A percentile compares a stretch with the other conserved stretches of the same genome.
These are phyloP conservation scores for Anomalospiza imberbis DNA, from an alignment of 2,797 vertebrate species.

Conservation along the genomic window DNA sequence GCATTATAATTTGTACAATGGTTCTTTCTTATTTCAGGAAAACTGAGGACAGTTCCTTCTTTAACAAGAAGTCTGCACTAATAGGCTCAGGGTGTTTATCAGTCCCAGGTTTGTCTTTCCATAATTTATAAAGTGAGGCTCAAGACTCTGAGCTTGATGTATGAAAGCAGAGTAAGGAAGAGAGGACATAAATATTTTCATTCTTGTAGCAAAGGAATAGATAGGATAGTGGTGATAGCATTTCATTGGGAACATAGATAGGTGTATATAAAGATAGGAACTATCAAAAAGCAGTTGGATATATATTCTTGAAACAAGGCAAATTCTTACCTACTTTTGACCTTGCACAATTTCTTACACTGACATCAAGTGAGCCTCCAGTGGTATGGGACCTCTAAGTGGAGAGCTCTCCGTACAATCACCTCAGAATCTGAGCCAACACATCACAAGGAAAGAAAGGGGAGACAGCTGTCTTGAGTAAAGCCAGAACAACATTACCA, in stretches of 20 bases:
- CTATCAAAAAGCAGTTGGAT: background rate
- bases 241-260: background rate
- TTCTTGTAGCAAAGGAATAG: background rate
- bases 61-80: background rate
- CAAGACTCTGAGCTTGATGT: background rate
- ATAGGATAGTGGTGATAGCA: background rate
- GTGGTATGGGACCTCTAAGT: rapidly evolving
- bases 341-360: background rate
- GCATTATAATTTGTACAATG: background rate
- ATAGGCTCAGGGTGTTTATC: background rate
- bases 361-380: background rate
- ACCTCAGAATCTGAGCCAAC: background rate
- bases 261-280: background rate
- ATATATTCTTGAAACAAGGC: background rate
- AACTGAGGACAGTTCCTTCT: background rate
- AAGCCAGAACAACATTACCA: background rate
- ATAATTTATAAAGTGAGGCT: background rate
- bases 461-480: background rate
- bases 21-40: background rate
- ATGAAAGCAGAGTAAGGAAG: background rate
- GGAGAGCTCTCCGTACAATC: background rate
- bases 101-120: background rate
- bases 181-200: background rate
- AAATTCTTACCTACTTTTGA: background rate
- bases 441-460: background rate